A percentile compares a stretch with the other conserved stretches of the same genome.
phyloP scores from a whole-genome alignment of 2,888 invertebrate genomes.

The Drosophila nr. perissopoda region DNA sequence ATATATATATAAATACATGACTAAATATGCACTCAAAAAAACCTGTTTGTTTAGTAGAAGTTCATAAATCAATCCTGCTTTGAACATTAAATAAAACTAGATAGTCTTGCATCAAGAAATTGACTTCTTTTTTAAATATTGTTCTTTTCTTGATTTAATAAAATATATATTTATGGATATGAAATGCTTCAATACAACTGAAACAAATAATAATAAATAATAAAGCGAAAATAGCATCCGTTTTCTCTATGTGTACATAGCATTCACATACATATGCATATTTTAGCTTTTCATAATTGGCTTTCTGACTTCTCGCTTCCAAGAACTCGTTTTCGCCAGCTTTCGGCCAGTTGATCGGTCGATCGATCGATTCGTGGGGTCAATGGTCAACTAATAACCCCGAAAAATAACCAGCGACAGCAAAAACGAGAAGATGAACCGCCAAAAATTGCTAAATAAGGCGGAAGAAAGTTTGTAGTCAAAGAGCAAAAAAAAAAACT shows the following conservation, averaged over 20 bases:
- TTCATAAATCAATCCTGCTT: neutral
- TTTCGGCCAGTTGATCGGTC: constrained; percentile 41
- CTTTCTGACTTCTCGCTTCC: constrained; percentile 50
- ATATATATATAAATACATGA: neutral
- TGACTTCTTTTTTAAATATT: neutral
- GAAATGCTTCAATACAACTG: neutral
- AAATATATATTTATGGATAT: neutral
- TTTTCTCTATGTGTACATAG: neutral
- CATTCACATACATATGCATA: neutral
- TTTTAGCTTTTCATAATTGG: constrained; percentile 40
- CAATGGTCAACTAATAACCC: constrained; percentile 71
- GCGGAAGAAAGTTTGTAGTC: constrained; percentile 51
- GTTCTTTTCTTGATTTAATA: neutral
- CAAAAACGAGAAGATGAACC: neutral
- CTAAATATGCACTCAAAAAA: neutral
- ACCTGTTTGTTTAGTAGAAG: neutral
- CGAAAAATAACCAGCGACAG: neutral
- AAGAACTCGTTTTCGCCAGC: constrained; percentile 57
- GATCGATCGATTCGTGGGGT: constrained; percentile 44
- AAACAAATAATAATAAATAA: neutral
- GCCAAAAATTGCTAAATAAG: constrained; percentile 26
- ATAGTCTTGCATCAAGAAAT: neutral
- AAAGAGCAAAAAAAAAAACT: constrained; percentile 27
- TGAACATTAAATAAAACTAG: neutral
- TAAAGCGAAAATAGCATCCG: neutral